Conservation (phyloP, 2,888 invertebrate species). For the Glyphotaelius pellucidus region DNA sequence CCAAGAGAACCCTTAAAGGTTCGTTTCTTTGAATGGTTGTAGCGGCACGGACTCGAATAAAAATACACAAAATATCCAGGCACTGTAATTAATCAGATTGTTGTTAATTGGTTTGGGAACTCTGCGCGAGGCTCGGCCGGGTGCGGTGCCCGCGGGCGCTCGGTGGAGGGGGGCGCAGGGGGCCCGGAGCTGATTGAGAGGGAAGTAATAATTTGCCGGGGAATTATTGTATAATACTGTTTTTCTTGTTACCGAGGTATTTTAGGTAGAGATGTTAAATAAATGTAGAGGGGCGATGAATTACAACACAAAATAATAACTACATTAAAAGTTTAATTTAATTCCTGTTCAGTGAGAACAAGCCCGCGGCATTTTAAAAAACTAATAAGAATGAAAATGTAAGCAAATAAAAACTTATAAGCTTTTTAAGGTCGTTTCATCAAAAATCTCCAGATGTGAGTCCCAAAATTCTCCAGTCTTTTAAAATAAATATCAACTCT, state of each 20-base stretch:
- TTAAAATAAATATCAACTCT: too few relatives aligned
- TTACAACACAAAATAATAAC: neutral
- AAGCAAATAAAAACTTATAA: too few relatives aligned
- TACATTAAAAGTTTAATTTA: neutral
- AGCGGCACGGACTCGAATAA: neutral
- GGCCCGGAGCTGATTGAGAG: conserved; percentile 12
- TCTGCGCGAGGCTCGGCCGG: neutral
- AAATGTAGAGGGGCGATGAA: neutral
- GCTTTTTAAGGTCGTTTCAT: too few relatives aligned
- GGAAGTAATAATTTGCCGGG: conserved; percentile 19
- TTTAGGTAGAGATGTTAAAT: neutral
- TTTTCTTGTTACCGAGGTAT: conserved; percentile 22
- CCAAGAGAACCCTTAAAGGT: neutral
- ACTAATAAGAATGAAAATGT: too few relatives aligned
- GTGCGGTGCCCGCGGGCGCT: neutral
- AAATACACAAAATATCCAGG: conserved; percentile 10
- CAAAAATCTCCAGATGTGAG: too few relatives aligned
- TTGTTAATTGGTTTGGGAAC: conserved; percentile 15
- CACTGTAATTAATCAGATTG: conserved; percentile 33
- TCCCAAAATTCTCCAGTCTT: too few relatives aligned
- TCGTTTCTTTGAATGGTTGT: neutral
- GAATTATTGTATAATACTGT: conserved; percentile 30
- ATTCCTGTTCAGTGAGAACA: neutral
- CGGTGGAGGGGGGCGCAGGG: neutral
- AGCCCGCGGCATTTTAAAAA: neutral